Evolutionary conservation across 2,113 vertebrate genomes (phyloP).

Genomic region (Campylomormyrus tamandua): DNA sequence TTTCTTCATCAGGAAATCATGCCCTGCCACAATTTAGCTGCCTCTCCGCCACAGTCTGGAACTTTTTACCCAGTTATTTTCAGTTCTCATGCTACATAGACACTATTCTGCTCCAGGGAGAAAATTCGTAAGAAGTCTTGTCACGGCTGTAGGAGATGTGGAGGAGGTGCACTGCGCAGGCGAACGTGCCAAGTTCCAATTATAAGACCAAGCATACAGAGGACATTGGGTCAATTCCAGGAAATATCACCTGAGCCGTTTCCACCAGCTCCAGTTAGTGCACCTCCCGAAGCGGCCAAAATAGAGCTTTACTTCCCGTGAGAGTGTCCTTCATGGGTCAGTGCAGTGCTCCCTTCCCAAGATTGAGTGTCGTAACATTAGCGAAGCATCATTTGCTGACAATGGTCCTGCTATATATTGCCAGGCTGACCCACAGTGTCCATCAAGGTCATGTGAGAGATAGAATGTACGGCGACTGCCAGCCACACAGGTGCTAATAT

Average conservation of each 20-base stretch:
- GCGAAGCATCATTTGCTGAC: slow-evolving; percentile 3
- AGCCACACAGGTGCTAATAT: neutral
- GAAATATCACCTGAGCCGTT: slow-evolving; percentile 2
- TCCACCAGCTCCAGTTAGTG: neutral
- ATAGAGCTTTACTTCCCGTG: neutral
- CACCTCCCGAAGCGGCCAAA: neutral
- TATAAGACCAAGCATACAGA: neutral
- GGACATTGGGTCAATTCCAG: slow-evolving; percentile 2
- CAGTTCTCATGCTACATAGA: neutral
- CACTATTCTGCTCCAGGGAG: neutral
- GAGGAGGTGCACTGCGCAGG: neutral
- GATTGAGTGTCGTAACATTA: neutral
- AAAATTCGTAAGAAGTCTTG: neutral
- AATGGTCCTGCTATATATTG: neutral
- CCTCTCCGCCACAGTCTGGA: neutral
- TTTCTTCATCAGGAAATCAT: neutral
- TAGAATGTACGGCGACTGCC: neutral
- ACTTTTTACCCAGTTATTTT: neutral
- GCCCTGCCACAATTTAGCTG: neutral
- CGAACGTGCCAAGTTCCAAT: neutral
- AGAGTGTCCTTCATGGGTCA: slow-evolving; percentile 3
- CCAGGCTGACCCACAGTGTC: neutral
- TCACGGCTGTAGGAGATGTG: neutral
- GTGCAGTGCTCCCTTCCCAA: neutral
- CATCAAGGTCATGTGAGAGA: neutral